Percentiles rank a stretch among this genome's conserved stretches.
These are phyloP conservation scores for Rhagonycha fulva DNA, from an alignment of 2,888 invertebrate species.

Conservation along the genomic window DNA sequence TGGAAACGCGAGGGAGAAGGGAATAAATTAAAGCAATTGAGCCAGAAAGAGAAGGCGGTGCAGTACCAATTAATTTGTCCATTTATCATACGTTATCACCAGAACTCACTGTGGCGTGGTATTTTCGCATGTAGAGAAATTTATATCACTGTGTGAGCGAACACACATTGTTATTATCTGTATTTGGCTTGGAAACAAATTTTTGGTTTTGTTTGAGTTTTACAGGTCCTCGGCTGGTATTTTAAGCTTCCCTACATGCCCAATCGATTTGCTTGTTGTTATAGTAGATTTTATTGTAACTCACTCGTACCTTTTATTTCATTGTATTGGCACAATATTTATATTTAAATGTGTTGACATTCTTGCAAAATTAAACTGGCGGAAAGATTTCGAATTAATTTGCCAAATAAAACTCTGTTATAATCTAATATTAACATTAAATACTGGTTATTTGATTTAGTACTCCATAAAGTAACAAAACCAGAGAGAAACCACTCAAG, in stretches of 20 bases:
- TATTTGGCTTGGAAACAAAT: constrained; percentile 28
- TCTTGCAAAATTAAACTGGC: not conserved
- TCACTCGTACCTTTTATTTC: not conserved
- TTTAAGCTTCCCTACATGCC: constrained; percentile 26
- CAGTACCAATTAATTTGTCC: constrained; percentile 46
- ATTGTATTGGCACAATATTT: not conserved
- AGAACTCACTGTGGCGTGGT: constrained; percentile 43
- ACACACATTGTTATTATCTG: constrained; percentile 37
- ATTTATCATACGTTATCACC: constrained; percentile 52
- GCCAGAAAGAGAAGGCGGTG: constrained; percentile 17
- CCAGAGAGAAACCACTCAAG: constrained; percentile 3
- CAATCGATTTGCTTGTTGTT: constrained; percentile 34
- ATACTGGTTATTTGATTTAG: constrained; percentile 2
- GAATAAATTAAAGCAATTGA: constrained; percentile 12
- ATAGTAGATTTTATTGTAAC: constrained; percentile 20
- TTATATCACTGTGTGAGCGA: constrained; percentile 36
- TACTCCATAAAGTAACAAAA: not conserved
- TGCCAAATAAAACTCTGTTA: not conserved
- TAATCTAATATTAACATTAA: constrained; percentile 1
- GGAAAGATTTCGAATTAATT: not conserved
- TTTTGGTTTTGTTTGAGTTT: constrained; percentile 31
- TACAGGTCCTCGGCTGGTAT: constrained; percentile 23
- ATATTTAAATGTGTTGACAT: not conserved
- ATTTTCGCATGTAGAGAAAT: constrained; percentile 45
- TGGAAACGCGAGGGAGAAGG: constrained; percentile 9